Base-by-base conservation (phyloP, 2,797 vertebrate genomes). In the Caiman crocodilus region DNA sequence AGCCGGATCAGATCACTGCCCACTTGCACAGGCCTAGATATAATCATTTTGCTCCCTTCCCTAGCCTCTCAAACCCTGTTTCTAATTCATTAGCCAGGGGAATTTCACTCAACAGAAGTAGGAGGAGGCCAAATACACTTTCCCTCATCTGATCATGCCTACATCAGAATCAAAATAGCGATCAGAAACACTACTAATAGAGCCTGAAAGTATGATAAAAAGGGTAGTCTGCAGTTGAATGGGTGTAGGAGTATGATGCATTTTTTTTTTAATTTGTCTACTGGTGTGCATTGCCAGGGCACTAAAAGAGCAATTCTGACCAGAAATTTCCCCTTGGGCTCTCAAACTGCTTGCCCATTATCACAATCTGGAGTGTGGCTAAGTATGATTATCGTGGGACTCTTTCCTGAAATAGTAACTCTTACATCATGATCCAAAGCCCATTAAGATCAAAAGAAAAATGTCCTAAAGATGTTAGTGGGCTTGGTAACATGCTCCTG, bases 201-300 rank as follows among this genome's bases (percentile, higher is more conserved):
- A 15, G 4, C 25, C 28, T 50, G 16, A 0, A 5, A 12, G 4
- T 60, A 26, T 15, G 60, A 61, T 23, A 25, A 61, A 61, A 23
- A 13, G 23, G 42, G 9, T 42, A 25, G 42, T 12, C 7, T 4
- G 2, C 21, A 16, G 55, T 75, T 10, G 60, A 26, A 50, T 71
- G 11, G 65, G 87, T 17, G 50, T 25, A 16, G 20, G 8, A 32
- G 1, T 6, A 18, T 0, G 0, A 25, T 28, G 73, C 30, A 12
- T 0, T 56, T n/a, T 65, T 8, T 8, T 56, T 30, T 14, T 55
- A 1, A 5, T 16, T 56, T 5, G 0, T 1, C 7, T 10, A 1
- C 60, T 76, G 69, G 17, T 3, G 2, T 3, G 71, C 59, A 6
- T 4, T 71, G 35, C 20, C 42, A 30, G 26, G 25, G 21, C 16